Base-by-base conservation (phyloP, 2,888 invertebrate species). In the Notodonta dromedarius region DNA sequence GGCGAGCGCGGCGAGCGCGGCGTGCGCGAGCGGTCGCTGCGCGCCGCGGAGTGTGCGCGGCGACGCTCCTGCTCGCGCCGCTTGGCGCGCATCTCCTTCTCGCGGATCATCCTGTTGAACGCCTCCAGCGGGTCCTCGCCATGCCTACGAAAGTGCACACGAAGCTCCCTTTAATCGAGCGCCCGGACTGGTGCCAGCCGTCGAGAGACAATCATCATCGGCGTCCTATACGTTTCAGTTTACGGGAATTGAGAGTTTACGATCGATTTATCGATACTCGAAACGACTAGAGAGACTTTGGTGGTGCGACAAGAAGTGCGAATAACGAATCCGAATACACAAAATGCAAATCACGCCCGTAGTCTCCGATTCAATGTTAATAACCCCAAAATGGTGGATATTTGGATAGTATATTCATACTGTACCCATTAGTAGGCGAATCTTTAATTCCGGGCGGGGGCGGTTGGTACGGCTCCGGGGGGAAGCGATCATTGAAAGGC, bases 121-220 rank as follows among this genome's bases (percentile, higher is more conserved):
- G 97, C 97, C 85, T 97, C 97, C 76, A 98, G 88, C 5, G 98
- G 97, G 89, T 98, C 98, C 80, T 97, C 97, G 72, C 96, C 96
- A 63, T 95, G 95, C 73, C 97, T 96, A 86, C 67, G 87, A 79
- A 88, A 86, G 78, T 40, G 55, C 63, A 79, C 71, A 78, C 72
- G 70, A 58, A 69, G 72, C 66, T 61, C 65, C 66, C 63, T 66
- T 66, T 66, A 70, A 59, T 60, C 59, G 59, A 67, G 64, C 69
- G 60, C 59, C 40, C 58, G 39, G 58, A 46, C 58, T 11, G 61
- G 64, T 67, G 70, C 67, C 69, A 74, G 66, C 67, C 67, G 69
- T 69, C 74, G 74, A 74, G 71, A 69, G 69, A 71, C 72, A 74
- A 74, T 69, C 58, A 63, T 66, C 66, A 8, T 35, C 35, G 16